These are phyloP conservation scores for Frankliniella fusca DNA, from an alignment of 2,888 invertebrate genomes.

Conservation along the genomic window DNA sequence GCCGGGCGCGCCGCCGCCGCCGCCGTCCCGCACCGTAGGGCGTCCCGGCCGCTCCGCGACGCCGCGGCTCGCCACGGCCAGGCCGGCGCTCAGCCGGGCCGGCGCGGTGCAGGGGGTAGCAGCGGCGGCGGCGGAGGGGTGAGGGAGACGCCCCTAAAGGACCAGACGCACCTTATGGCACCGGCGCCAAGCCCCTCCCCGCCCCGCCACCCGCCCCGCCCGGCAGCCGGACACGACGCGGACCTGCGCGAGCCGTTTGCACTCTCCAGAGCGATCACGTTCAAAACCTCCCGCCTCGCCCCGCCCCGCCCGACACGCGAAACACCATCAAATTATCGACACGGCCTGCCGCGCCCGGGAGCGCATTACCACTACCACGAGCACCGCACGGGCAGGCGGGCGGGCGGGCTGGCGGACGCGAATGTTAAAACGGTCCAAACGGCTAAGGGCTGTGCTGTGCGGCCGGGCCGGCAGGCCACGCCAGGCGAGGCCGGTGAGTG, in stretches of 20 bases:
- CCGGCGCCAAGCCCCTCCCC: neutral
- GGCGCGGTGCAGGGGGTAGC: neutral
- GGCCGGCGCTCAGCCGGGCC: neutral
- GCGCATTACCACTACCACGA: neutral
- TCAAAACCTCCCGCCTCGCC: neutral
- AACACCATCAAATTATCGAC: neutral
- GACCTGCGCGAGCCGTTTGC: neutral
- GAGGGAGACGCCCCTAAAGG: neutral
- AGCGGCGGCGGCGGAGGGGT: neutral
- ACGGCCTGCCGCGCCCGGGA: neutral
- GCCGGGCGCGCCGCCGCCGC: conserved; percentile 1
- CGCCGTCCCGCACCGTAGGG: conserved; percentile 52
- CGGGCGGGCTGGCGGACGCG: too few relatives aligned
- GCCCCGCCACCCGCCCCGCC: conserved; percentile 36
- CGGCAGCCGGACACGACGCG: neutral
- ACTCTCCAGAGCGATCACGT: neutral
- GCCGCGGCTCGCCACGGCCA: neutral
- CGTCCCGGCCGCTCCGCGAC: conserved; percentile 44
- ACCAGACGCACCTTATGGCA: neutral
- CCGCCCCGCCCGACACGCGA: neutral
- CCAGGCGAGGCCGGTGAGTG: too few relatives aligned
- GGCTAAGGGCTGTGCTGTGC: neutral
- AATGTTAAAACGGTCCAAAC: neutral
- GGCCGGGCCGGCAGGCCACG: neutral
- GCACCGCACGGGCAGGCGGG: too few relatives aligned